Evolutionary conservation across 2,888 invertebrate species (phyloP).

Genomic region (Dryadula phaetusa): DNA sequence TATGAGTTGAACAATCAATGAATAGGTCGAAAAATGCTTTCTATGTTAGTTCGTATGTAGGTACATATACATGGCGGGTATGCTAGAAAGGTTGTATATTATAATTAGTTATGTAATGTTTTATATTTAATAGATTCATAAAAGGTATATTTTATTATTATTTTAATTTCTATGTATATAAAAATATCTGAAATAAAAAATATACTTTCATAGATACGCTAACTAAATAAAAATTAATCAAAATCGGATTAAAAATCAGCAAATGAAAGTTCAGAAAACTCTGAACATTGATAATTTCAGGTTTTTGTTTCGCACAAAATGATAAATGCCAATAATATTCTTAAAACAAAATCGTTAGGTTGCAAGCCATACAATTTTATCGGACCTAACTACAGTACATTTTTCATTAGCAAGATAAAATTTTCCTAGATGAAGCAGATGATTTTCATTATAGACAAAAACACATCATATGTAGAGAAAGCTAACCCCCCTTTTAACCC

Average conservation of each 20-base stretch:
- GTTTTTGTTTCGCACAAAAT: neutral
- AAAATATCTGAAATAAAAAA: too few species aligned
- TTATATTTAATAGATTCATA: neutral
- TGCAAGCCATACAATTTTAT: slow-evolving; percentile 16
- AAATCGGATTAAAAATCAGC: neutral
- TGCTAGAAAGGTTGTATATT: slow-evolving; percentile 1
- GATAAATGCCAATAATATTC: neutral
- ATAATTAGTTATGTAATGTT: neutral
- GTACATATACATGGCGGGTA: neutral
- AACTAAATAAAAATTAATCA: neutral
- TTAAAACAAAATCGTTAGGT: neutral
- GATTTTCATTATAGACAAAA: slow-evolving; percentile 32
- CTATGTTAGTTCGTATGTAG: slow-evolving; percentile 23
- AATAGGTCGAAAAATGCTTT: slow-evolving; percentile 37
- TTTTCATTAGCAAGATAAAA: slow-evolving; percentile 30
- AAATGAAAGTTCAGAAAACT: neutral
- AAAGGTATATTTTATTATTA: too few species aligned
- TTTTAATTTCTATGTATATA: too few species aligned
- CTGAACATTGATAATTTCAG: neutral
- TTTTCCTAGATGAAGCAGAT: slow-evolving; percentile 28
- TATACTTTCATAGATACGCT: too few species aligned
- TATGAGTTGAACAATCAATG: slow-evolving; percentile 70
- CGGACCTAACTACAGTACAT: slow-evolving; percentile 22
- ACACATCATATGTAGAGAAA: slow-evolving; percentile 29
- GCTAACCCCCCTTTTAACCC: slow-evolving; percentile 29